Percentiles rank a stretch among this genome's conserved stretches.
phyloP scores from a whole-genome alignment of 2,888 invertebrate species.

The Polia nebulosa region DNA sequence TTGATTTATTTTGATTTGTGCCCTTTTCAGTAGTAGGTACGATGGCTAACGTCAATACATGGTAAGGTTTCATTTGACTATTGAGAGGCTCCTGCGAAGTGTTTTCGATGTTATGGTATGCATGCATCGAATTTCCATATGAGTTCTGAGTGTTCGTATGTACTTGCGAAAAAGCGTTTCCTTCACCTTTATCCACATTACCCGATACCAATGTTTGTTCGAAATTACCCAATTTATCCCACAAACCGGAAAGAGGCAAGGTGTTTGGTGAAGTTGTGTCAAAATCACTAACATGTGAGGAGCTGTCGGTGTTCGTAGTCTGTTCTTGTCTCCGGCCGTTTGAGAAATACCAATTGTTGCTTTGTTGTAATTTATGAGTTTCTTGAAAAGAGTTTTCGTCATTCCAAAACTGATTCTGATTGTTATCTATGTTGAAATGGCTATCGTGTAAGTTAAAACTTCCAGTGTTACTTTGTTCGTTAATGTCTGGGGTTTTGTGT shows the following conservation, averaged over 20 bases:
- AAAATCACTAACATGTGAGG: slow-evolving; percentile 31
- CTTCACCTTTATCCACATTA: slow-evolving; percentile 34
- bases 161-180: slow-evolving; percentile 23
- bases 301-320: slow-evolving; percentile 40
- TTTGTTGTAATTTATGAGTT: slow-evolving; percentile 25
- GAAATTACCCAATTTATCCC: slow-evolving; percentile 68
- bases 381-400: slow-evolving; percentile 31
- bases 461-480: slow-evolving; percentile 29
- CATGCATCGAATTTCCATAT: slow-evolving; percentile 13
- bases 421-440: slow-evolving; percentile 12
- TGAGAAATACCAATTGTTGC: slow-evolving; percentile 35
- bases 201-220: slow-evolving; percentile 51
- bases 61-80: slow-evolving; percentile 23
- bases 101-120: slow-evolving; percentile 13
- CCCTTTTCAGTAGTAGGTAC: slow-evolving; percentile 13
- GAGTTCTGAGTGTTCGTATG: slow-evolving; percentile 34
- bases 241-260: slow-evolving; percentile 64
- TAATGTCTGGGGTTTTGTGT: slow-evolving; percentile 10
- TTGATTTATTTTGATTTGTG: slow-evolving; percentile 21
- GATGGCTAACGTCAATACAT: background rate
- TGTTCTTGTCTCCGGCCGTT: slow-evolving; percentile 43
- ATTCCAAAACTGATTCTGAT: slow-evolving; percentile 20
- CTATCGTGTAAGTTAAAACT: slow-evolving; percentile 13
- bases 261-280: slow-evolving; percentile 32
- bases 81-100: slow-evolving; percentile 24